Evolutionary conservation across 2,797 vertebrate species (phyloP).

Genomic region (Pelobates cultripes): DNA sequence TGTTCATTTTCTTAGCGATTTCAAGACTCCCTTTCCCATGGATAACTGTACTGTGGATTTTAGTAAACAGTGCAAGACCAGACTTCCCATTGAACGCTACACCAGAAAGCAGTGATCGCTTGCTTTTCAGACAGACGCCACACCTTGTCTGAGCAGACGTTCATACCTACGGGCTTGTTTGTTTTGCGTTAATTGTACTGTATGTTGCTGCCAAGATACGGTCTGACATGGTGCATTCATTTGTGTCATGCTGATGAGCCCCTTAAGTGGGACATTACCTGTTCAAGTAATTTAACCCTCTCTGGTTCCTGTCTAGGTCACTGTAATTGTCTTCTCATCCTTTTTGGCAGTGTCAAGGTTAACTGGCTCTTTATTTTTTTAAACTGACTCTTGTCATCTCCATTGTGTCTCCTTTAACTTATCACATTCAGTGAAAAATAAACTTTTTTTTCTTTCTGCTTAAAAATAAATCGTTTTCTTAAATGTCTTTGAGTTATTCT

Average conservation of each 20-base stretch:
- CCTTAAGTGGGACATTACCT: conserved; percentile 67
- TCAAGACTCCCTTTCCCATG: neutral
- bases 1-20: conserved; percentile 3
- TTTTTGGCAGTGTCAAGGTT: neutral
- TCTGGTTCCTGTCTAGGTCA: neutral
- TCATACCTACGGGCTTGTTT: conserved; percentile 67
- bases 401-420: too few species aligned
- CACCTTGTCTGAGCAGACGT: conserved; percentile 68
- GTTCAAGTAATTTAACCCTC: neutral
- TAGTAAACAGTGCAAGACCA: neutral
- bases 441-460: too few species aligned
- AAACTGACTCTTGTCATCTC: too few species aligned
- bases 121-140: conserved; percentile 67
- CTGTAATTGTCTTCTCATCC: too few species aligned
- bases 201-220: conserved; percentile 65
- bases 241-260: conserved; percentile 65
- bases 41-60: conserved; percentile 7
- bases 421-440: too few species aligned
- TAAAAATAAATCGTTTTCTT: too few species aligned
- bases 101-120: conserved; percentile 24
- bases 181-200: conserved; percentile 37
- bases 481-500: neutral
- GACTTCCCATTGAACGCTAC: neutral
- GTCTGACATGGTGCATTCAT: conserved; percentile 67
- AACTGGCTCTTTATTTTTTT: neutral